Base-by-base conservation (phyloP, 2,113 vertebrate species). In the Trinectes maculatus region DNA sequence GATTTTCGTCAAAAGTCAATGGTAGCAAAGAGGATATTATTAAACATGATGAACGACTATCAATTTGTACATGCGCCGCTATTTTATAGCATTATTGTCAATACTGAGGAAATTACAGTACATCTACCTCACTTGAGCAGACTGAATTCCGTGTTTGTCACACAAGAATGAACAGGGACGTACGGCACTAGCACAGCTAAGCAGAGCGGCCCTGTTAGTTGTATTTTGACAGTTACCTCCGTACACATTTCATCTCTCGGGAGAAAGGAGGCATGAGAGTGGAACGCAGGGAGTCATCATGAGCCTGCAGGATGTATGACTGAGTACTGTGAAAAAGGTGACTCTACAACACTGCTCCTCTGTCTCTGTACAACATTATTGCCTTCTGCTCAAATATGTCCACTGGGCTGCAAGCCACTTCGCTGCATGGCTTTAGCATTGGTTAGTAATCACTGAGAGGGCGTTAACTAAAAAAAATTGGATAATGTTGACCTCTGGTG, bases 161-260 rank as follows among this genome's bases (percentile, higher is more conserved):
- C 59, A 55, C 36, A 58, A 69, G 60, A 72, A 60, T 34, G 71
- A 73, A 64, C 64, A 43, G 28, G 40, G 52, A 65, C 47, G 52
- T 48, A 10, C 43, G 37, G 80, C 49, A 48, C 47, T 26, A 46
- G 62, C 37, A 77, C 44, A 57, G 76, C 74, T 47, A 8, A 51
- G 77, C 65, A 53, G 4, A 56, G 67, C 60, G 75, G 67, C 68
- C 65, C 64, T 72, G 79, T 74, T 64, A 65, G 59, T 51, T 68
- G 73, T 77, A 51, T 82, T 61, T 73, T 78, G 84, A 85, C 80
- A 87, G 70, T 84, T 71, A 70, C 70, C 63, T 60, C 48, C 34
- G 33, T 40, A 74, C 79, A 66, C 77, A 68, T 74, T 77, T 87
- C 72, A 74, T 86, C 79, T 84, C 81, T 80, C 10, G 25, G 62